Percentiles rank a stretch among this genome's conserved stretches.
phyloP scores from a whole-genome alignment of 2,797 vertebrate genomes.

The Chiloscyllium punctatum region DNA sequence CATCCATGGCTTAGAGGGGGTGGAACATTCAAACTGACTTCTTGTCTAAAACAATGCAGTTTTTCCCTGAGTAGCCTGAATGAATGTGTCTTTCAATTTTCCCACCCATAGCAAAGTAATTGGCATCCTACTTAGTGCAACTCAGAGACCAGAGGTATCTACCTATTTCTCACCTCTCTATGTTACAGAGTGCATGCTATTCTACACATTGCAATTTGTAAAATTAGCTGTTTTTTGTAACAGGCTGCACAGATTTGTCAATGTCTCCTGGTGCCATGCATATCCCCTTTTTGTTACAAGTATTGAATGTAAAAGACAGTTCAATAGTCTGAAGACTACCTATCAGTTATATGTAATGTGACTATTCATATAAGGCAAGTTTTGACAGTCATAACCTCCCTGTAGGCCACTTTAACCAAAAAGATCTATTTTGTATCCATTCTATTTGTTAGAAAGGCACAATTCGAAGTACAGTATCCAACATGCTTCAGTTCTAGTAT shows the following conservation, averaged over 20 bases:
- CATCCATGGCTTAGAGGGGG: not conserved
- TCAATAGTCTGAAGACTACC: slow-evolving; percentile 20
- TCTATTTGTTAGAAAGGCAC: not conserved
- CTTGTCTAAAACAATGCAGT: not conserved
- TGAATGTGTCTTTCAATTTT: not conserved
- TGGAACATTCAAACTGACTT: not conserved
- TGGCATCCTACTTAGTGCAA: no score
- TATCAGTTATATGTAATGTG: slow-evolving; percentile 8
- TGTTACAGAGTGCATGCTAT: not conserved
- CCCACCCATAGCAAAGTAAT: not conserved
- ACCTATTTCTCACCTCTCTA: not conserved
- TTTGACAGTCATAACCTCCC: slow-evolving; percentile 12
- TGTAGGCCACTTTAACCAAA: not conserved
- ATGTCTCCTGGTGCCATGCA: not conserved
- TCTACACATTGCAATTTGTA: not conserved
- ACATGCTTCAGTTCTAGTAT: not conserved
- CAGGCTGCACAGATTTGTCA: not conserved
- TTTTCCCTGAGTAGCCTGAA: not conserved
- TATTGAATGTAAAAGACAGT: not conserved
- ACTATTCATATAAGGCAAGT: not conserved
- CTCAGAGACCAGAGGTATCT: not conserved
- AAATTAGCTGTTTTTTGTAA: not conserved
- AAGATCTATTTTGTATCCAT: not conserved
- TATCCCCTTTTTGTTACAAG: not conserved
- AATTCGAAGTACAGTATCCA: not conserved